Evolutionary conservation across 2,888 invertebrate genomes (phyloP).

Genomic region (Idaea straminata): DNA sequence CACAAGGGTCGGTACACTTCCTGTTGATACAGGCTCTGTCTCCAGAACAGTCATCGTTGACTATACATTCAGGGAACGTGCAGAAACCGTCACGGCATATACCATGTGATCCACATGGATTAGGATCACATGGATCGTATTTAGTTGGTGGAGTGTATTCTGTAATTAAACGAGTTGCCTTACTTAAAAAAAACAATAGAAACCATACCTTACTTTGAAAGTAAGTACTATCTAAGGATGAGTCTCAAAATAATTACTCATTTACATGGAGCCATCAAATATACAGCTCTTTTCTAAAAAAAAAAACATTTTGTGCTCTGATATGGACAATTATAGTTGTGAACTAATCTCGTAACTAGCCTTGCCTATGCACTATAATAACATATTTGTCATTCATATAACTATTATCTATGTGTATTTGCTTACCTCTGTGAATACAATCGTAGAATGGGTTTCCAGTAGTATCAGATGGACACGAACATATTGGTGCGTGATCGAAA

Average conservation of each 20-base stretch:
- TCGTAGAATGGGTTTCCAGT: slow-evolving; percentile 91
- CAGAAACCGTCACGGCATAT: slow-evolving; percentile 83
- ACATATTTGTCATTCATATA: too few species aligned
- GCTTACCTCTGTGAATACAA: slow-evolving; percentile 70
- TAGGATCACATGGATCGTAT: slow-evolving; percentile 84
- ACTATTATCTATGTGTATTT: background rate
- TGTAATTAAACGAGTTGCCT: slow-evolving; percentile 29
- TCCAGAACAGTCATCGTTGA: slow-evolving; percentile 91
- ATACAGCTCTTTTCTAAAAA: too few species aligned
- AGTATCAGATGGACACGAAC: slow-evolving; percentile 86
- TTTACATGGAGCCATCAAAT: too few species aligned
- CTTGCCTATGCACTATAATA: too few species aligned
- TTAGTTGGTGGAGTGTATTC: slow-evolving; percentile 51
- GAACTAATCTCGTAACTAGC: too few species aligned
- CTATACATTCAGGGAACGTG: slow-evolving; percentile 91
- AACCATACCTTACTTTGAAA: slow-evolving; percentile 15
- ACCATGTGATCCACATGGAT: slow-evolving; percentile 86
- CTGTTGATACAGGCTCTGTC: slow-evolving; percentile 90
- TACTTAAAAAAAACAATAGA: slow-evolving; percentile 7
- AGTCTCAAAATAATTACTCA: too few species aligned
- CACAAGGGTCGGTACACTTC: slow-evolving; percentile 91
- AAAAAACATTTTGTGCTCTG: too few species aligned
- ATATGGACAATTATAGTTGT: too few species aligned
- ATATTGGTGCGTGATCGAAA: slow-evolving; percentile 82
- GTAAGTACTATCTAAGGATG: too few species aligned